phyloP scores from a whole-genome alignment of 2,113 vertebrate species.

The Symphodus melops region DNA sequence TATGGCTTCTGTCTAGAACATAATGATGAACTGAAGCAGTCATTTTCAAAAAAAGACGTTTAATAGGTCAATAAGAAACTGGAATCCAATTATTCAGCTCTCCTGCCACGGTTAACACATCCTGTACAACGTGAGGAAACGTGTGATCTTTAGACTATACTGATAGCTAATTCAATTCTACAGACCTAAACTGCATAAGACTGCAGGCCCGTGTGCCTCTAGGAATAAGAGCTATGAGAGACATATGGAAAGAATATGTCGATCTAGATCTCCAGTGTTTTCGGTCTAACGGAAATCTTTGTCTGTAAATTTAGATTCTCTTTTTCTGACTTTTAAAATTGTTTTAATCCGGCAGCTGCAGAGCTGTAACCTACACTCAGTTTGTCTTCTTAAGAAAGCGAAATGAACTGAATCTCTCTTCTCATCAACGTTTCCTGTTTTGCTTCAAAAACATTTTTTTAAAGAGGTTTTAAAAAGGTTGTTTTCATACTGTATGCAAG shows the following conservation, averaged over 20 bases:
- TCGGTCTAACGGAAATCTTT: background rate
- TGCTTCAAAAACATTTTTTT: slow-evolving; percentile 19
- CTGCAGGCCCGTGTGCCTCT: background rate
- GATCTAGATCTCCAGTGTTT: background rate
- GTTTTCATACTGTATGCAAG: background rate
- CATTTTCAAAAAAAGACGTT: slow-evolving; percentile 35
- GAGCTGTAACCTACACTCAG: background rate
- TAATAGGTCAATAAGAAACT: slow-evolving; percentile 40
- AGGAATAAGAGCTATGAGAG: background rate
- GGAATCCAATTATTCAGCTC: slow-evolving; percentile 54
- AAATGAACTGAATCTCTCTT: slow-evolving; percentile 31
- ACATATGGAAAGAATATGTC: too few relatives aligned
- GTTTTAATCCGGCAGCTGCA: background rate
- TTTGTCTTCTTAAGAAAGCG: background rate
- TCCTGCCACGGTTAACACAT: slow-evolving; percentile 46
- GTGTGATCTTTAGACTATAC: background rate
- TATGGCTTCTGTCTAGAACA: slow-evolving; percentile 42
- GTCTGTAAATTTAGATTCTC: background rate
- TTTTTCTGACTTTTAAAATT: background rate
- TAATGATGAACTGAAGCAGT: slow-evolving; percentile 51
- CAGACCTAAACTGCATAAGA: background rate
- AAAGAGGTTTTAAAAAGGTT: too few relatives aligned
- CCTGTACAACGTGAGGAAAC: background rate
- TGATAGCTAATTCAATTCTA: background rate
- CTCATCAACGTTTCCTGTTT: slow-evolving; percentile 18